These are phyloP conservation scores for Bambusicola thoracicus DNA, from an alignment of 2,113 vertebrate genomes.

Conservation along the genomic window DNA sequence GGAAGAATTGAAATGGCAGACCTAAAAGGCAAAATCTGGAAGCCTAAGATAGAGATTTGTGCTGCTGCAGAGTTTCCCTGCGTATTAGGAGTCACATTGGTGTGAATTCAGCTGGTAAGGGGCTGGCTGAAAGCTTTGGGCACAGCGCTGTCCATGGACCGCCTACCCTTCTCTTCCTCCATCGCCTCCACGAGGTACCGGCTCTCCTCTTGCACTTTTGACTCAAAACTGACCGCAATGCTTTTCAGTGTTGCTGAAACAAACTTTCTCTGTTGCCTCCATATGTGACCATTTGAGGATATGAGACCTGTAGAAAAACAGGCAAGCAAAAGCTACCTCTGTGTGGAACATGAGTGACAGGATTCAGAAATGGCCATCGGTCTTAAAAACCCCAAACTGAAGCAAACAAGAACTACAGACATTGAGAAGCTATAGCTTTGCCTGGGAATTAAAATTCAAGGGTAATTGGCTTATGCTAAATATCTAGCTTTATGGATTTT, in stretches of 20 bases:
- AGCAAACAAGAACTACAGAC: not conserved
- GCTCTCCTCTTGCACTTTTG: constrained; percentile 83
- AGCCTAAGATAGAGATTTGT: not conserved
- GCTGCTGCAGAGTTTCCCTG: not conserved
- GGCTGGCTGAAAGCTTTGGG: not conserved
- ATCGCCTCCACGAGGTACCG: constrained; percentile 73
- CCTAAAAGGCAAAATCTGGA: not conserved
- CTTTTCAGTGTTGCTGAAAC: constrained; percentile 78
- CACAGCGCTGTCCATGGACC: not conserved
- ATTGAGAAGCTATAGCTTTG: not conserved
- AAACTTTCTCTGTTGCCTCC: constrained; percentile 84
- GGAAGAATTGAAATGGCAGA: not conserved
- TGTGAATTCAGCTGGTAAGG: not conserved
- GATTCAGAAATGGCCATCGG: not conserved
- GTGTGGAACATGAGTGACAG: not conserved
- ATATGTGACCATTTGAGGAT: constrained; percentile 67
- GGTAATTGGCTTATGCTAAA: constrained; percentile 54
- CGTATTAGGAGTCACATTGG: accelerated
- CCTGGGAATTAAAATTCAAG: constrained; percentile 46
- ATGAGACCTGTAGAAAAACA: constrained; percentile 71
- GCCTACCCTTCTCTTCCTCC: constrained; percentile 76
- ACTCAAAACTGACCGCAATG: constrained; percentile 80
- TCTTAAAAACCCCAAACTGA: not conserved
- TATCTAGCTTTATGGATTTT: constrained; percentile 59
- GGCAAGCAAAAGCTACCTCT: not conserved